These are phyloP conservation scores for Synergus gifuensis DNA, from an alignment of 2,888 invertebrate species.

Conservation along the genomic window DNA sequence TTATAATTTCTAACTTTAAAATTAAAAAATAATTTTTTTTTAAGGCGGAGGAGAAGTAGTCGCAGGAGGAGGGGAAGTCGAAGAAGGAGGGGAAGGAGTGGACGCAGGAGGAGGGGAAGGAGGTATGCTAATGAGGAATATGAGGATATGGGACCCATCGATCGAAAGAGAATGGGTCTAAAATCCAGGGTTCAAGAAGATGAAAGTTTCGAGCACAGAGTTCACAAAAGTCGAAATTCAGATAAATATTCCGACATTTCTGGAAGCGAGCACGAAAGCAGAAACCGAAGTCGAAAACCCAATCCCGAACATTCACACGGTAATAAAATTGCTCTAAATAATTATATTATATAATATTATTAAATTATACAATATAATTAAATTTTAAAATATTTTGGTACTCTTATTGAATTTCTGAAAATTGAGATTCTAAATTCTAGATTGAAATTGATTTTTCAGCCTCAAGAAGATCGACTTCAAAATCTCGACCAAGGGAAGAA, in stretches of 20 bases:
- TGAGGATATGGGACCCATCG: background rate
- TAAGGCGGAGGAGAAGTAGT: conserved; percentile 39
- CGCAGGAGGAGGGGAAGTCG: conserved; percentile 30
- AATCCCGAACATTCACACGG: conserved; percentile 44
- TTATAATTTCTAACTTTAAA: conserved; percentile 15
- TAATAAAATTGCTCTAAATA: background rate
- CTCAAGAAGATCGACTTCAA: conserved; percentile 49
- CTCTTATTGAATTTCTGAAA: no score
- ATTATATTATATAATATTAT: no score
- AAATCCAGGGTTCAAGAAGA: conserved; percentile 17
- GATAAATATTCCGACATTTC: conserved; percentile 36
- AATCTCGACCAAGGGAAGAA: conserved; percentile 48
- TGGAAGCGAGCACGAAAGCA: conserved; percentile 50
- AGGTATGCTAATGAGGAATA: background rate
- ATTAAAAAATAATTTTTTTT: background rate
- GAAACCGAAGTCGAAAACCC: conserved; percentile 44
- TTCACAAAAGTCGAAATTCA: background rate
- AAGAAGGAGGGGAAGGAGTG: conserved; percentile 39
- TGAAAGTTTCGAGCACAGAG: conserved; percentile 4
- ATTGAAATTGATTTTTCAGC: background rate
- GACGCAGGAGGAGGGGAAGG: conserved; percentile 6
- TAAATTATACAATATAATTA: no score
- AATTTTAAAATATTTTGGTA: no score
- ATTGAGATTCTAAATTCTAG: background rate
- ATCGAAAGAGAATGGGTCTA: background rate